phyloP scores from a whole-genome alignment of 2,888 invertebrate genomes.

The Drosophila tanythrix region DNA sequence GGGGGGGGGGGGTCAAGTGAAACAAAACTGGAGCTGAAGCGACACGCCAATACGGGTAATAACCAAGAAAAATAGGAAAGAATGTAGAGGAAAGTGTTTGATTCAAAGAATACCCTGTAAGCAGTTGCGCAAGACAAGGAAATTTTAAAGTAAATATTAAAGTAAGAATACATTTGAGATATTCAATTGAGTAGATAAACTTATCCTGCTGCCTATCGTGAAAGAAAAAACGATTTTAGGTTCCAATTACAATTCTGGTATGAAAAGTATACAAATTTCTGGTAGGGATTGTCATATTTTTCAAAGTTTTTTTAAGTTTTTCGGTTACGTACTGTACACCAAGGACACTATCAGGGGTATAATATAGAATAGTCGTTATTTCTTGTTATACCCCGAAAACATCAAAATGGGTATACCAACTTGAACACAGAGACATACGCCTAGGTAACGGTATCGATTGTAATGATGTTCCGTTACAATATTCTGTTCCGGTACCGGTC shows the following conservation, averaged over 20 bases:
- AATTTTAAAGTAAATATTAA: background rate
- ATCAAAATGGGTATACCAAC: background rate
- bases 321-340: background rate
- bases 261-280: background rate
- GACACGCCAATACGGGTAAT: slow-evolving; percentile 41
- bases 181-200: background rate
- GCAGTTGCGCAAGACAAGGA: background rate
- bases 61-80: slow-evolving; percentile 29
- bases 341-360: background rate
- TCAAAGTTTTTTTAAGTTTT: background rate
- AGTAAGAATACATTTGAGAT: background rate
- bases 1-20: slow-evolving; percentile 2
- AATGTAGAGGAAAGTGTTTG: background rate
- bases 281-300: background rate
- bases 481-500: too few relatives aligned
- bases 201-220: background rate
- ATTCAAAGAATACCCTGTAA: slow-evolving; percentile 6
- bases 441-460: background rate
- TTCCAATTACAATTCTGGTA: background rate
- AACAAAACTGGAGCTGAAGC: slow-evolving; percentile 38
- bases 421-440: background rate
- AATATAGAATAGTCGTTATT: background rate
- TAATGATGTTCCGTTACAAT: too few relatives aligned
- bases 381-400: background rate
- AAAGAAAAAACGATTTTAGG: background rate